Evolutionary conservation across 2,113 vertebrate genomes (phyloP).

Genomic region (Oryzias melastigma): DNA sequence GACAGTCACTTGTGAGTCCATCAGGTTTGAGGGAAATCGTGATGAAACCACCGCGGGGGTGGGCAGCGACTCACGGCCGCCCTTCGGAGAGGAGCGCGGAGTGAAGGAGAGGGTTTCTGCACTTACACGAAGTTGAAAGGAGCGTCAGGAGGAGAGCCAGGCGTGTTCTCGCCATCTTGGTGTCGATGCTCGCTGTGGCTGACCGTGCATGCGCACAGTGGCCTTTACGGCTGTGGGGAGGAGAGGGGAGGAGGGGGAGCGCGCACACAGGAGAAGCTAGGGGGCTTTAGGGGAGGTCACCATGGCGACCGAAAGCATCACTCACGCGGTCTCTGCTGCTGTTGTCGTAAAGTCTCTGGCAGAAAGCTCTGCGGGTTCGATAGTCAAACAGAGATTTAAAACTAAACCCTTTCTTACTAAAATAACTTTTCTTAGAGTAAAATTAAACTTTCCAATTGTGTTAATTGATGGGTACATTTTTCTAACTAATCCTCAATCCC

Average conservation of each 20-base stretch:
- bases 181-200: not conserved
- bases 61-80: not conserved
- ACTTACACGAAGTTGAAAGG: not conserved
- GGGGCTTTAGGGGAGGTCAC: constrained; percentile 45
- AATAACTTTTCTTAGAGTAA: too few species aligned
- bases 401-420: too few species aligned
- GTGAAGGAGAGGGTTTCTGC: not conserved
- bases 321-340: constrained; percentile 56
- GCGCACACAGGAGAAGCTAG: too few species aligned
- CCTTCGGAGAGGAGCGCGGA: too few species aligned
- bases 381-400: too few species aligned
- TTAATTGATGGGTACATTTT: too few species aligned
- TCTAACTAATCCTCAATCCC: too few species aligned
- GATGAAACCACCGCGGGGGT: constrained; percentile 12
- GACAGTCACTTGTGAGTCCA: too few species aligned
- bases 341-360: not conserved
- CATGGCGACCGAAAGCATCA: constrained; percentile 75
- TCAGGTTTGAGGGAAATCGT: too few species aligned
- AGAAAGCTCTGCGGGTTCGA: too few species aligned
- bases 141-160: not conserved
- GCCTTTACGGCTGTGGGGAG: not conserved
- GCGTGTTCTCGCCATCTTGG: not conserved
- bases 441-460: too few species aligned
- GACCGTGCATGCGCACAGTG: not conserved
- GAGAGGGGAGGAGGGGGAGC: too few species aligned